Base-by-base conservation (phyloP, 1,140 invertebrate genomes). In the Lamellibrachia luymesi region DNA sequence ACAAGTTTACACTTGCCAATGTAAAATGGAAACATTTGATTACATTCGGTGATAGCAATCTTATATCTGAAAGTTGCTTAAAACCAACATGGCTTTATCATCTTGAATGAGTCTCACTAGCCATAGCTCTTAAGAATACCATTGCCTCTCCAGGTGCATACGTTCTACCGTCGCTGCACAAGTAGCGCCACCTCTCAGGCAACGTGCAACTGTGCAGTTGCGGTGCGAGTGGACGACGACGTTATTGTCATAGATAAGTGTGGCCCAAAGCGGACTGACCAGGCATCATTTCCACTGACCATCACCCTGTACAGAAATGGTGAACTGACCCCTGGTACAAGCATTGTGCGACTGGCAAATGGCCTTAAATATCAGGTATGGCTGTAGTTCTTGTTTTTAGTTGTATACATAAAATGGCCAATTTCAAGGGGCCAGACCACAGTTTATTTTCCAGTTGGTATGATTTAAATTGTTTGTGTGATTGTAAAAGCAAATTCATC, bases 131-230 rank as follows among this genome's bases (percentile, higher is more conserved):
- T 80, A 2, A 22, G 64, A 80, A 80, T n/a, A 27, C n/a, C 4
- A 22, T n/a, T 50, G 4, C 2, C 90, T 49, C n/a, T 93, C 5
- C n/a, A 93, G 93, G 93, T 93, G 51, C 93, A 93, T 50, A 91
- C 92, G 22, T 51, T 93, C 38, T 93, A 92, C 92, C 93, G 91
- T 50, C 92, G 91, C n/a, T 93, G 93, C 91, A 50, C n/a, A 51
- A n/a, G 25, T 50, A 22, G 51, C 56, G 91, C 49, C 49, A 91
- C 49, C 91, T 22, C 49, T 91, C 50, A 90, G 27, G 94, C 94
- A 17, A 92, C 94, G 2, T 94, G 94, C 90, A 94, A 94, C 93
- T 94, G 94, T 91, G 94, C 92, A 27, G 94, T 92, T 22, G 94
- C 94, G 6, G 93, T 94, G 4, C 92, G 51, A 90, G 50, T 91